These are phyloP conservation scores for Menidia menidia DNA, from an alignment of 2,797 vertebrate species.

Conservation along the genomic window DNA sequence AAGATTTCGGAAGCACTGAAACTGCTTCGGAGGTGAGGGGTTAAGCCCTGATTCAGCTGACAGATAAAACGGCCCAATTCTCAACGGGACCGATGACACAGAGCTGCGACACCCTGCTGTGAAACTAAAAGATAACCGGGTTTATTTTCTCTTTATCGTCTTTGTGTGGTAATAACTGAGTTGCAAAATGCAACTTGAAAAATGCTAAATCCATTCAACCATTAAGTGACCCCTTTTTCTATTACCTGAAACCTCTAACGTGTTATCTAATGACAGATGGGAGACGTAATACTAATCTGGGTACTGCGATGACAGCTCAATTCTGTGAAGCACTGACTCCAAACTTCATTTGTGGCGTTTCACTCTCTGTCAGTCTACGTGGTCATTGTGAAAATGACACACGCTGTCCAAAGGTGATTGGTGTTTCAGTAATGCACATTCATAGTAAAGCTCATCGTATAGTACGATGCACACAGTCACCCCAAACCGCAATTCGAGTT, in stretches of 20 bases:
- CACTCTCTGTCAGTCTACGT: not conserved
- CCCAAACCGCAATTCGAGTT: no score
- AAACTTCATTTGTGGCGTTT: not conserved
- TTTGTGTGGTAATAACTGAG: conserved; percentile 1
- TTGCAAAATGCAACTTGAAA: conserved; percentile 2
- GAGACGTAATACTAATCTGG: not conserved
- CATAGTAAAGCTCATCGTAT: not conserved
- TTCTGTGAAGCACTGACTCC: conserved; percentile 25
- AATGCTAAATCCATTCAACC: not conserved
- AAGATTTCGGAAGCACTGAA: conserved; percentile 17
- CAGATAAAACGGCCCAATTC: not conserved
- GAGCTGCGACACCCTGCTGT: not conserved
- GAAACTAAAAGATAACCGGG: not conserved
- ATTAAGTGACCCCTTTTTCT: not conserved
- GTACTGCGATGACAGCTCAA: conserved; percentile 1
- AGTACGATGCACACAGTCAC: not conserved
- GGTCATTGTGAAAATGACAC: not conserved
- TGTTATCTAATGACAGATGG: not conserved
- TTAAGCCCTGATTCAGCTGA: conserved; percentile 5
- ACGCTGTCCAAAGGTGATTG: not conserved
- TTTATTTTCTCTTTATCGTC: not conserved
- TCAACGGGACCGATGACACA: not conserved
- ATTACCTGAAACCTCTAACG: not conserved
- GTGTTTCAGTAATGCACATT: no score
- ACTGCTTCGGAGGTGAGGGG: conserved; percentile 8